Conservation (phyloP, 2,113 vertebrate species). For the Perca schrenkii region DNA sequence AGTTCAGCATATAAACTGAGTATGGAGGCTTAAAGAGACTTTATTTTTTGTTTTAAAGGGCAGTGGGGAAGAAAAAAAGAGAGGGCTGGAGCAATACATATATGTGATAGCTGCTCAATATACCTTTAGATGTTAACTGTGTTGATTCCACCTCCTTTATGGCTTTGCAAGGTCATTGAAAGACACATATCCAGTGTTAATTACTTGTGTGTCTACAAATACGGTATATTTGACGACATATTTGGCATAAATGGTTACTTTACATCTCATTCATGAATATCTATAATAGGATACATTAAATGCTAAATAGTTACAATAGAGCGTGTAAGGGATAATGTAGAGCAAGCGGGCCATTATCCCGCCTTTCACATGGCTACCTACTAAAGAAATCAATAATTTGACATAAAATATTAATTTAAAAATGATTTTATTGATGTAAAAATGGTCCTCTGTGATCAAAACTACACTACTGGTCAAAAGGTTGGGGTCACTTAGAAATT, state of each 20-base stretch:
- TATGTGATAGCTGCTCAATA: conserved; percentile 28
- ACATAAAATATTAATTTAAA: too few species aligned
- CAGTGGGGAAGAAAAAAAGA: background rate
- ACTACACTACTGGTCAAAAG: too few species aligned
- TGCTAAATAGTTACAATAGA: conserved; percentile 14
- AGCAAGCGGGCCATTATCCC: too few species aligned
- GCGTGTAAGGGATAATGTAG: too few species aligned
- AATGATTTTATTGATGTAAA: too few species aligned
- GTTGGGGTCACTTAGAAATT: too few species aligned
- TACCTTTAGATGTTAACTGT: conserved; percentile 20
- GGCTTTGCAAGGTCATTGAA: conserved; percentile 17
- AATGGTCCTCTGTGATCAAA: too few species aligned
- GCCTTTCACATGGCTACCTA: too few species aligned
- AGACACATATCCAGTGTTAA: conserved; percentile 15
- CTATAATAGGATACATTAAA: conserved; percentile 12
- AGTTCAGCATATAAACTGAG: conserved; percentile 6
- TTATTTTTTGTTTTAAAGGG: conserved; percentile 9
- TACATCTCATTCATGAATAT: conserved; percentile 31
- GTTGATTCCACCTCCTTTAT: background rate
- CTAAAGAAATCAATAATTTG: too few species aligned
- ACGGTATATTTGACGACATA: conserved; percentile 25
- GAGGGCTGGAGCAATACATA: background rate
- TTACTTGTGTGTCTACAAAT: conserved; percentile 2
- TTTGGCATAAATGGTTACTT: conserved; percentile 17
- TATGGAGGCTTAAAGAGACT: conserved; percentile 15